Base-by-base conservation (phyloP, 2,113 vertebrate species). In the Ophthalmolycus amberensis region DNA sequence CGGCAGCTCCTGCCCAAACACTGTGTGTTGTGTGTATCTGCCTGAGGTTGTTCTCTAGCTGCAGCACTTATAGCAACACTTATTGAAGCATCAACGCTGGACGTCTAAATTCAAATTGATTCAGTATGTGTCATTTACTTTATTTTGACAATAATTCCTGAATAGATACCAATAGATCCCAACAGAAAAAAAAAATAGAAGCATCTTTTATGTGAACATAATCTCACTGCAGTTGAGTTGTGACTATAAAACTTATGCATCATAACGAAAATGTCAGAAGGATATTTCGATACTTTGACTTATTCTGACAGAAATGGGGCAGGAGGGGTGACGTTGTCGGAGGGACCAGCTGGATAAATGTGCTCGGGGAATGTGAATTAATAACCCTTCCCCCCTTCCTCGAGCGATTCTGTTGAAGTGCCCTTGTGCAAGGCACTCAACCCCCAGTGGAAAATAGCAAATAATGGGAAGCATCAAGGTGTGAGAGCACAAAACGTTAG, bases 371-470 rank as follows among this genome's bases (percentile, higher is more conserved):
- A 79, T 40, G 37, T 65, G 16, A 85, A 60, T 71, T 37, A 38
- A 50, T 54, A 84, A 67, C 4, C 0, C 14, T 15, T 37, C 32
- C 6, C 9, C 3, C n/a, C 6, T 50, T 65, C 16, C 34, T 70
- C 46, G 70, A 11, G 46, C 37, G 6, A 69, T 54, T 60, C 42
- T 34, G n/a, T 46, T 38, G 22, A 83, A 62, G 46, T 87, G 75
- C 77, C 85, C 67, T 76, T 65, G 71, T 81, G 82, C 82, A 85
- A 91, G 90, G 88, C 90, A 90, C 87, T 90, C 86, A 62, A 80
- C 52, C 78, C 67, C 15, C 32, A 76, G 38, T 9, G 62, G 38
- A 75, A 44, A 64, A 38, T 16, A 37, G 44, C 37, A 71, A 80
- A 78, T 46, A 78, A 38, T 11, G 0, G 40, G n/a, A 64, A 83